These are phyloP conservation scores for Anableps anableps DNA, from an alignment of 2,797 vertebrate genomes.

Conservation along the genomic window DNA sequence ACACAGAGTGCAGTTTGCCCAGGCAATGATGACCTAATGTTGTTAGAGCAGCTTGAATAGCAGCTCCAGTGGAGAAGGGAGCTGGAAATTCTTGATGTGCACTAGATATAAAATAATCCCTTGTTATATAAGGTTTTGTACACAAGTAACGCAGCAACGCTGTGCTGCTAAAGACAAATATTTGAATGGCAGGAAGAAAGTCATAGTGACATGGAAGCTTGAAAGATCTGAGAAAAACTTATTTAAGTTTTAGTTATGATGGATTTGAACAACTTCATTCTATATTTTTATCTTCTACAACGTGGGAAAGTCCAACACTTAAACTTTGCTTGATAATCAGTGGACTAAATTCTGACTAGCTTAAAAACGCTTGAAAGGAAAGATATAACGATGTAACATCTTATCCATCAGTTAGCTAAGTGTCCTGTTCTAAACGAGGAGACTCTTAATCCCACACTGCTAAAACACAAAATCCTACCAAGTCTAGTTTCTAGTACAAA, in stretches of 20 bases:
- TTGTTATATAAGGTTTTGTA: conserved; percentile 35
- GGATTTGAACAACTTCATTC: not conserved
- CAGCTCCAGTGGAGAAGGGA: conserved; percentile 22
- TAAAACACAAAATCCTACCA: no score
- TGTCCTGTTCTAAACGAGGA: not conserved
- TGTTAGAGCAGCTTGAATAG: conserved; percentile 46
- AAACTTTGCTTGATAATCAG: conserved; percentile 9
- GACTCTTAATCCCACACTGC: no score
- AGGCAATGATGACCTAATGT: conserved; percentile 21
- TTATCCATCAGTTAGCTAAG: not conserved
- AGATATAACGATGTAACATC: not conserved
- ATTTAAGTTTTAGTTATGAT: not conserved
- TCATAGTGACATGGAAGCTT: conserved; percentile 3
- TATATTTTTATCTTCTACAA: conserved; percentile 4
- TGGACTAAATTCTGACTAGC: not conserved
- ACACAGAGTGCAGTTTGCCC: conserved; percentile 31
- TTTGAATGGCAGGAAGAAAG: conserved; percentile 27
- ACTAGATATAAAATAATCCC: conserved; percentile 33
- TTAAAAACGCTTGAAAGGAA: not conserved
- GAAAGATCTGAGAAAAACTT: not conserved
- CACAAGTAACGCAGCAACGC: conserved; percentile 28
- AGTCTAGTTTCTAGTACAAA: no score
- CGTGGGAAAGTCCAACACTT: not conserved
- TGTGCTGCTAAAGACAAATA: conserved; percentile 33
- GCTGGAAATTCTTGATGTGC: conserved; percentile 40